phyloP scores from a whole-genome alignment of 37 sponge, comb jelly and placozoan species.

The Aplysina aerophoba region DNA sequence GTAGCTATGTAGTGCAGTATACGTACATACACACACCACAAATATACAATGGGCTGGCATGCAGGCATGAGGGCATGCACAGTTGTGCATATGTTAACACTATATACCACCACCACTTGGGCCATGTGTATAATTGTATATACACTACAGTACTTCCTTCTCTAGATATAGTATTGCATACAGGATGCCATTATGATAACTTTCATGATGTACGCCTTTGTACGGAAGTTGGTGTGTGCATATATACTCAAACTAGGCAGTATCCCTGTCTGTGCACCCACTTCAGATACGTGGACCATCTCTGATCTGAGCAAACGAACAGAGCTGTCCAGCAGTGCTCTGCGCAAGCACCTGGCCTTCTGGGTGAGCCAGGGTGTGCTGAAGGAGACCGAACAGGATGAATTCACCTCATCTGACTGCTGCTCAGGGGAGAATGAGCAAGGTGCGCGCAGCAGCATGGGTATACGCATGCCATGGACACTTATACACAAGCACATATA shows the following conservation, averaged over 20 bases:
- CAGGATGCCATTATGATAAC: too few relatives aligned
- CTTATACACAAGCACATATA: not conserved
- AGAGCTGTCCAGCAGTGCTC: slow-evolving; percentile 45
- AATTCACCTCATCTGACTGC: slow-evolving; percentile 63
- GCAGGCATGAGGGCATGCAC: too few relatives aligned
- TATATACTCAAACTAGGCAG: too few relatives aligned
- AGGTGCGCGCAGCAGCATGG: not conserved
- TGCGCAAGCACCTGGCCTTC: slow-evolving; percentile 74
- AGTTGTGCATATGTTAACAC: too few relatives aligned
- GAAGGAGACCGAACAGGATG: slow-evolving; percentile 59
- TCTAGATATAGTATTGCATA: too few relatives aligned
- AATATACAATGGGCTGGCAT: too few relatives aligned
- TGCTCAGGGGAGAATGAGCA: not conserved
- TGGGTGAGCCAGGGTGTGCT: slow-evolving; percentile 90
- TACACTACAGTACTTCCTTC: too few relatives aligned
- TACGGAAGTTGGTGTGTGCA: too few relatives aligned
- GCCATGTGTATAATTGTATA: too few relatives aligned
- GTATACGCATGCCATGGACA: not conserved
- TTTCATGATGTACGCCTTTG: too few relatives aligned
- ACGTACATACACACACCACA: slow-evolving; percentile 16
- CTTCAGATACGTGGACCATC: slow-evolving; percentile 68
- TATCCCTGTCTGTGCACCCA: not conserved
- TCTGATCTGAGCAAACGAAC: slow-evolving; percentile 58
- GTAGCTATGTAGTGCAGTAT: too few relatives aligned
- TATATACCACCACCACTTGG: too few relatives aligned